Evolutionary conservation across 2,113 vertebrate species (phyloP), one percentile per base, ranked within the genome.

Genomic region (Leptocoma aspasia): DNA sequence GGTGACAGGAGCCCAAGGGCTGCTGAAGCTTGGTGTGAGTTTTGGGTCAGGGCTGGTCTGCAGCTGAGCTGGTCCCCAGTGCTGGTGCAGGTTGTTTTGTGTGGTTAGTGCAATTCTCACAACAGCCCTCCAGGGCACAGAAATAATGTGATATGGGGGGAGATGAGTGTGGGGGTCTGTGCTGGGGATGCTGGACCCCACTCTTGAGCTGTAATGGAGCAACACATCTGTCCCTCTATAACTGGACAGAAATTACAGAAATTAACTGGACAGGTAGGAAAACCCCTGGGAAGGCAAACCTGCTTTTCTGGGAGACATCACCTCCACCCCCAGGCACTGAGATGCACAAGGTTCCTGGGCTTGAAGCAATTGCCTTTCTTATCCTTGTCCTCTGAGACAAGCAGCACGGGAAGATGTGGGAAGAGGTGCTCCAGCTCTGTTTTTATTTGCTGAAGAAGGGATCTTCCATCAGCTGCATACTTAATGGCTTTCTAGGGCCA

Each of bases 181-280:
- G 2, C 57, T 37, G 71, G 41, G 60, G 5, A 44, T 22, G 44
- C 59, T 33, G 28, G 9, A 50, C 7, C 3, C 8, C 3, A 0
- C 2, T 60, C 14, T 33, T 33, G 45, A 31, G 19, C 41, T 84
- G 50, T 47, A 22, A 37, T 5, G 26, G 45, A 57, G n/a, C 13
- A 65, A 19, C 26, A 20, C 3, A 1, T 17, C 39, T 4, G 0
- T 30, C 13, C 10, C 19, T 59, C 77, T 70, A 7, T 45, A 75
- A 42, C 0, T 13, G 52, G 30, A 15, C 30, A 82, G n/a, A 61
- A 78, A 63, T n/a, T 0, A 2, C n/a, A n/a, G n/a, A n/a, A n/a
- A n/a, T n/a, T n/a, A n/a, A n/a, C n/a, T n/a, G n/a, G n/a, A n/a
- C n/a, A 33, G 11, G 13, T 15, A 20, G 31, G 47, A 42, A 84